These are phyloP conservation scores for Botrylloides violaceus DNA, from an alignment of 23 tunicate species.

Conservation along the genomic window DNA sequence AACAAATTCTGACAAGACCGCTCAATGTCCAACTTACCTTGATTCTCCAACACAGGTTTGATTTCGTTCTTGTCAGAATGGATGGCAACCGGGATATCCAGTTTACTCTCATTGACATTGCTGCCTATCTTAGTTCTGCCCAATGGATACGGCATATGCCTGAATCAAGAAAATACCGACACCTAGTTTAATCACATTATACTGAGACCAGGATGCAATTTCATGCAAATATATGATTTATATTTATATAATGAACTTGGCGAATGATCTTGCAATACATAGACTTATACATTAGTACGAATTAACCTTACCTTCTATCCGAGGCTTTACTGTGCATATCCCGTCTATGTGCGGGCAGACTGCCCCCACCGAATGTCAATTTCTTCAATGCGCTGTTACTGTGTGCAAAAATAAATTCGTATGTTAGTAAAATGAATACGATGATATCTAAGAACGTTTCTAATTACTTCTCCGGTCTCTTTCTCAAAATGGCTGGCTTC, in stretches of 20 bases:
- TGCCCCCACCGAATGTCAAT: not conserved
- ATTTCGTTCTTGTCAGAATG: constrained; percentile 9
- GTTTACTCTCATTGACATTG: not conserved
- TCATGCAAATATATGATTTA: too few relatives aligned
- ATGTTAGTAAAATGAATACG: not conserved
- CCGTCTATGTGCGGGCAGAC: too few relatives aligned
- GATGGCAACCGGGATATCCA: constrained; percentile 1
- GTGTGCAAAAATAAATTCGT: not conserved
- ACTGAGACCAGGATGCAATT: too few relatives aligned
- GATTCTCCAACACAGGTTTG: constrained; percentile 22
- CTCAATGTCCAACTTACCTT: constrained; percentile 9
- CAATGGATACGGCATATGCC: not conserved
- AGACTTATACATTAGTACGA: too few relatives aligned
- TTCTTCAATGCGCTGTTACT: not conserved
- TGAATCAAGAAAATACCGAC: not conserved
- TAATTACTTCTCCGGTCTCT: constrained; percentile 25
- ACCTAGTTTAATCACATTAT: too few relatives aligned
- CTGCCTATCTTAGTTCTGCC: not conserved
- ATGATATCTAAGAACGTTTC: too few relatives aligned
- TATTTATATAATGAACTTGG: too few relatives aligned
- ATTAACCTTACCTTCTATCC: too few relatives aligned
- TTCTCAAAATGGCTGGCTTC: constrained; percentile 67
- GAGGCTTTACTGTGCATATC: too few relatives aligned
- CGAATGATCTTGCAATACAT: too few relatives aligned
- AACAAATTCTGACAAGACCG: too few relatives aligned